phyloP scores from a whole-genome alignment of 2,113 vertebrate species.

The Carettochelys insculpta region DNA sequence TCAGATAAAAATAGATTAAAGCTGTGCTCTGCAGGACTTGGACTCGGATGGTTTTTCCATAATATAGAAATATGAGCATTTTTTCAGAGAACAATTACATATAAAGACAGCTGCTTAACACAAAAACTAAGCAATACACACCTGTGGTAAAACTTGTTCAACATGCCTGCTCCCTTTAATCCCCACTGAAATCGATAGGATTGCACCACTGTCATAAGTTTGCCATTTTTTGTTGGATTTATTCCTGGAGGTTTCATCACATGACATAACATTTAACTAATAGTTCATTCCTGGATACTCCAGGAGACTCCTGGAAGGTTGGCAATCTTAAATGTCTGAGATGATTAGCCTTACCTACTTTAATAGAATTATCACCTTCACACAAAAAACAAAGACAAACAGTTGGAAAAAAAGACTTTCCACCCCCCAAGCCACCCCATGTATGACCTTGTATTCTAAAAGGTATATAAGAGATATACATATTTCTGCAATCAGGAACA shows the following conservation, averaged over 20 bases:
- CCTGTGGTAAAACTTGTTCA: neutral
- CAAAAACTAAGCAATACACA: neutral
- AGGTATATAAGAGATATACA: slow-evolving; percentile 10
- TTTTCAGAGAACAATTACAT: neutral
- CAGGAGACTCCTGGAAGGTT: too few relatives aligned
- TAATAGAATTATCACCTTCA: neutral
- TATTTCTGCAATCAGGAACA: neutral
- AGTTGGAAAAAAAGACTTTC: neutral
- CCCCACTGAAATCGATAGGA: neutral
- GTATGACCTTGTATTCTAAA: neutral
- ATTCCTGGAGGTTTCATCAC: too few relatives aligned
- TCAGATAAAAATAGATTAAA: neutral
- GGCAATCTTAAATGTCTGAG: too few relatives aligned
- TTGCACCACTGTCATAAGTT: too few relatives aligned
- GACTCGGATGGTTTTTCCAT: neutral
- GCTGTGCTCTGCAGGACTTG: accelerated
- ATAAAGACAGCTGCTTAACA: neutral
- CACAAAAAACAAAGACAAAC: neutral
- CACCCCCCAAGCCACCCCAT: too few relatives aligned
- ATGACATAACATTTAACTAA: too few relatives aligned
- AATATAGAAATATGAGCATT: neutral
- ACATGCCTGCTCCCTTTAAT: neutral
- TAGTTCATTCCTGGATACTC: too few relatives aligned
- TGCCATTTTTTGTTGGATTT: too few relatives aligned
- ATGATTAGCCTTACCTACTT: neutral